These are phyloP conservation scores for Fissipunctia ypsillon DNA, from an alignment of 2,888 invertebrate species.

Conservation along the genomic window DNA sequence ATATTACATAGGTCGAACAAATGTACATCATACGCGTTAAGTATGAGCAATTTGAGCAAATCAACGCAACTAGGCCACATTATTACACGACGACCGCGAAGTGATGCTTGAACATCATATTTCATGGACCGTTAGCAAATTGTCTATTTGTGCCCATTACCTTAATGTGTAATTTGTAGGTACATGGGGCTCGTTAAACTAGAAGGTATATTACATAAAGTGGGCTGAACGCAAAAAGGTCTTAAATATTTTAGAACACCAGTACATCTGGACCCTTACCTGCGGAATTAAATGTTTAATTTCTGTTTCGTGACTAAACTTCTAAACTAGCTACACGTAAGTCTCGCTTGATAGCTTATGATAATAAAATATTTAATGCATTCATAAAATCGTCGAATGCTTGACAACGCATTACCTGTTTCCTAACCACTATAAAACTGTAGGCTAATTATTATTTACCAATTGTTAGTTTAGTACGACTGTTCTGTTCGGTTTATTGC, in stretches of 20 bases:
- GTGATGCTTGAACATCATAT: slow-evolving; percentile 67
- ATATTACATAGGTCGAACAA: slow-evolving; percentile 81
- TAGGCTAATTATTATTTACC: slow-evolving; percentile 28
- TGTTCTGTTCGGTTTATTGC: slow-evolving; percentile 30
- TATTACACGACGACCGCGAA: slow-evolving; percentile 68
- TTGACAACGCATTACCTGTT: slow-evolving; percentile 44
- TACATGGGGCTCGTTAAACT: slow-evolving; percentile 48
- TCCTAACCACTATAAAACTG: slow-evolving; percentile 50
- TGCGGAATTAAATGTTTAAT: slow-evolving; percentile 35
- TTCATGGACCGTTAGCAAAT: slow-evolving; percentile 73
- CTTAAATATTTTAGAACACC: slow-evolving; percentile 58
- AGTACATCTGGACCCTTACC: slow-evolving; percentile 35
- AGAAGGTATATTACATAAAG: slow-evolving; percentile 50
- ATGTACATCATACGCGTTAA: slow-evolving; percentile 70
- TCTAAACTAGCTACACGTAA: slow-evolving; percentile 12
- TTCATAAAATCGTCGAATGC: slow-evolving; percentile 46
- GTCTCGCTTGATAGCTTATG: slow-evolving; percentile 25
- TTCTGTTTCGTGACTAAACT: slow-evolving; percentile 39
- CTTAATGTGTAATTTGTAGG: slow-evolving; percentile 70
- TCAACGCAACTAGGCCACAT: slow-evolving; percentile 85
- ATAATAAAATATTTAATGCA: slow-evolving; percentile 44
- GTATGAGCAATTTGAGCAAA: slow-evolving; percentile 86
- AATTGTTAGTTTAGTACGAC: slow-evolving; percentile 10
- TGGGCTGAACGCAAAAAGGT: slow-evolving; percentile 54
- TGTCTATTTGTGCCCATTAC: slow-evolving; percentile 69